Base-by-base conservation (phyloP, 2,113 vertebrate genomes). In the Hypanus sabinus region DNA sequence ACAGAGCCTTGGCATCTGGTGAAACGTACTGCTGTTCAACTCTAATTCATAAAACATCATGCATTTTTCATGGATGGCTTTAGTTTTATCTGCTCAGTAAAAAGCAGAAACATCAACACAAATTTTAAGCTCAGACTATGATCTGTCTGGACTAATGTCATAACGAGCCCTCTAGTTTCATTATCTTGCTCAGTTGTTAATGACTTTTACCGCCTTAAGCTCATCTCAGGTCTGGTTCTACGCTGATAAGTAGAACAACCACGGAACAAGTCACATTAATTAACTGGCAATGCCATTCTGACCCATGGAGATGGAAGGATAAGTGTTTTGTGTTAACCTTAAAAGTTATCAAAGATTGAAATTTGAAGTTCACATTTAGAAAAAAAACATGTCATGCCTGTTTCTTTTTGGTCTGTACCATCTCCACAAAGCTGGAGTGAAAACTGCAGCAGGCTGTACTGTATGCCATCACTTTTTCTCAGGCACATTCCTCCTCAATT, bases 161-260 rank as follows among this genome's bases (percentile, higher is more conserved):
- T 73, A 73, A 73, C 70, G 33, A 55, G 46, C 24, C 68, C 91
- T 93, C 70, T 27, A 70, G 68, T 73, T 93, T 93, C 70, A 93
- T 75, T 93, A 93, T 93, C 91, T 73, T 73, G 36, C 91, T 75
- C 91, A 73, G 91, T 73, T 93, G 33, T 1, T 73, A 93, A 75
- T 75, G 91, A 93, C 71, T 93, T 93, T 73, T 93, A 75, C 91
- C 46, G 91, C 91, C 91, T 93, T 27, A 38, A 71, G 91, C 91
- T 93, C 91, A 75, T 33, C 20, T 73, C 65, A 73, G 90, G 65
- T 71, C 91, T 93, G 91, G 91, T 93, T 93, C 68, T 36, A 93
- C 68, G 73, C 38, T 73, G 91, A 93, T 93, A 93, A 93, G 91
- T 73, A 36, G 71, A 93, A 93, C 22, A 27, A 75, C 91, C 24